These are phyloP conservation scores for Pangasius krempfi DNA, from an alignment of 2,797 vertebrate genomes.

Conservation along the genomic window DNA sequence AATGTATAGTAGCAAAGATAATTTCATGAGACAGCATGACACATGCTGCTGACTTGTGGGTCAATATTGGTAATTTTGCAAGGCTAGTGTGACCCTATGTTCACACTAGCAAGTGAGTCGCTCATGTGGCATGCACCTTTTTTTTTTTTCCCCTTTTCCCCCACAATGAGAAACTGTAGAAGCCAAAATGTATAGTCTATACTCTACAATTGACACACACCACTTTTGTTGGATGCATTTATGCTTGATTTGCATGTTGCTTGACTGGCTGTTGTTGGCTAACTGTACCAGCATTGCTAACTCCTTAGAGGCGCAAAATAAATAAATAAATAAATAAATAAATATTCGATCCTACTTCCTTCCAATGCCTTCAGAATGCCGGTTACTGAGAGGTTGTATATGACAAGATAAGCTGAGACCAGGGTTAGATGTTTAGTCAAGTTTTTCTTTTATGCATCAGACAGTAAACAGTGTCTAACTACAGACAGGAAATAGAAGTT, in stretches of 20 bases:
- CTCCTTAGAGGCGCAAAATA: not conserved
- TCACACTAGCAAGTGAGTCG: not conserved
- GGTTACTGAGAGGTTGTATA: not conserved
- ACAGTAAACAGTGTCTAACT: not conserved
- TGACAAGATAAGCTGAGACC: not conserved
- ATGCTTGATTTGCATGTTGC: not conserved
- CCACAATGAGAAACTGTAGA: not conserved
- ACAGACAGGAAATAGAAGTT: not conserved
- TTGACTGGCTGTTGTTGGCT: not conserved
- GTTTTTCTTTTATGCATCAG: not conserved
- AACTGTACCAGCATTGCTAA: not conserved
- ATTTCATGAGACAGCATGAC: not conserved
- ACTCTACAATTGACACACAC: not conserved
- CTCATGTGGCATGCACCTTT: not conserved
- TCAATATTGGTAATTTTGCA: not conserved
- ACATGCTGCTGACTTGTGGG: not conserved
- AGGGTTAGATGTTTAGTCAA: not conserved
- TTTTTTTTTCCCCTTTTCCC: not conserved
- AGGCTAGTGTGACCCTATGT: not conserved
- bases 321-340: no score
- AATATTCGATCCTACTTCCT: not conserved
- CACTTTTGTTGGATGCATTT: not conserved
- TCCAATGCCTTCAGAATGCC: not conserved
- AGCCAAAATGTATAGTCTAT: not conserved
- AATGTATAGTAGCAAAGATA: not conserved